A percentile compares a stretch with the other conserved stretches of the same genome.
phyloP scores from a whole-genome alignment of 2,113 vertebrate genomes.

The Pycnonotus jocosus region DNA sequence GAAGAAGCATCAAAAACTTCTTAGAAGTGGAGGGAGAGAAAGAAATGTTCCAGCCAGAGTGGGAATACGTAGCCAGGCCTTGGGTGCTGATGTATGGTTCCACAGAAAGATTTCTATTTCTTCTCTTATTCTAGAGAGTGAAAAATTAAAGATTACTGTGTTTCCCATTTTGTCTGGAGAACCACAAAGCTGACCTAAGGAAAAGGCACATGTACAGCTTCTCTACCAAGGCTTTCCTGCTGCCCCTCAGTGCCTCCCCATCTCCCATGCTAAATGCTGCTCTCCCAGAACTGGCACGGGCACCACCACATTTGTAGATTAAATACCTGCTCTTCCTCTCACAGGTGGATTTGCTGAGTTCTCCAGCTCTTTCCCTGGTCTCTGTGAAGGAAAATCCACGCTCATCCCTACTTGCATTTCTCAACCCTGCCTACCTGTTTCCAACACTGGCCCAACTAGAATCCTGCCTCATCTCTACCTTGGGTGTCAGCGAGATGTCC shows the following conservation, averaged over 20 bases:
- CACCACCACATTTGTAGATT: neutral
- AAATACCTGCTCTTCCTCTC: neutral
- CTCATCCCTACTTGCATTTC: conserved; percentile 87
- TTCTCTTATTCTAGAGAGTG: neutral
- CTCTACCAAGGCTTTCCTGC: neutral
- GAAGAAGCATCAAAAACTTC: neutral
- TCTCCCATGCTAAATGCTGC: neutral
- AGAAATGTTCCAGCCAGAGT: neutral
- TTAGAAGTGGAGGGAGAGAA: neutral
- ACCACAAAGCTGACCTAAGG: neutral
- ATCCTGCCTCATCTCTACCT: conserved; percentile 96
- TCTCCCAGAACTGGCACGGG: neutral
- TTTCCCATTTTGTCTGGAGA: neutral
- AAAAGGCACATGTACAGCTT: accelerated
- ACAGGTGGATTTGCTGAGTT: conserved; percentile 91
- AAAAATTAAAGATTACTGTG: neutral
- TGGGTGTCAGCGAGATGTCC: conserved; percentile 93
- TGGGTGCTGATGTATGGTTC: neutral
- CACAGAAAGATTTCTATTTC: neutral
- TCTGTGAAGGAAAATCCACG: conserved; percentile 90
- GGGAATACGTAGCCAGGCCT: accelerated
- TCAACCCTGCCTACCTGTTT: conserved; percentile 86
- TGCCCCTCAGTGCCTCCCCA: neutral
- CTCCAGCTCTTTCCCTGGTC: conserved; percentile 86
- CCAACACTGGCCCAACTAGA: conserved; percentile 86